Evolutionary conservation across 1,140 invertebrate genomes (phyloP).

Genomic region (Globodera rostochiensis): DNA sequence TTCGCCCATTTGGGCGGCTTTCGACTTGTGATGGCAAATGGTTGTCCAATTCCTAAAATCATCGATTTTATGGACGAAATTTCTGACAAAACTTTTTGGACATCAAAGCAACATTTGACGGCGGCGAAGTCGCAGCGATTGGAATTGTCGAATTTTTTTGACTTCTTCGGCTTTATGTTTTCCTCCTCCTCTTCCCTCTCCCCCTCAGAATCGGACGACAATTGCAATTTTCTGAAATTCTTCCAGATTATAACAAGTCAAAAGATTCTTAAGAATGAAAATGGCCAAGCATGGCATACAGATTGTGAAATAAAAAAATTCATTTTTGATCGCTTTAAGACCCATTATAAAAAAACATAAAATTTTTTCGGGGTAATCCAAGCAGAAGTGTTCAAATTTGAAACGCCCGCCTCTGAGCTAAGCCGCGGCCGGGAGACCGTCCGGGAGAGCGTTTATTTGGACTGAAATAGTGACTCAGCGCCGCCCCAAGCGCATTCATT

Average conservation of each 20-base stretch:
- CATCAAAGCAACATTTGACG: constrained; percentile 15
- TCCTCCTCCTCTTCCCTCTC: constrained; percentile 8
- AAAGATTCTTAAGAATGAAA: neutral
- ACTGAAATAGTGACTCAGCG: constrained; percentile 27
- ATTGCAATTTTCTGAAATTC: constrained; percentile 17
- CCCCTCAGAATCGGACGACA: constrained; percentile 25
- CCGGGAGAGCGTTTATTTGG: constrained; percentile 31
- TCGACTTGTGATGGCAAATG: constrained; percentile 9
- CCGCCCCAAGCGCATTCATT: constrained; percentile 21
- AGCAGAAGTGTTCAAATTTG: too few relatives aligned
- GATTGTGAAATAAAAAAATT: neutral
- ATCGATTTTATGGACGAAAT: neutral
- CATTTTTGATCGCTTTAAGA: neutral
- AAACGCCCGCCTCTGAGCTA: constrained; percentile 1
- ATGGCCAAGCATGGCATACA: neutral
- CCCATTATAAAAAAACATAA: neutral
- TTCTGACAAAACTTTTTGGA: neutral
- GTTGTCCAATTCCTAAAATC: constrained; percentile 22
- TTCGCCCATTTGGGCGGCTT: neutral
- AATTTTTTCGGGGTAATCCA: too few relatives aligned
- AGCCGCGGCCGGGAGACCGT: neutral
- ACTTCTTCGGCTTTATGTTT: constrained; percentile 1
- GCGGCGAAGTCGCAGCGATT: constrained; percentile 10
- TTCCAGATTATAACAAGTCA: too few relatives aligned
- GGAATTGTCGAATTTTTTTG: constrained; percentile 1